Base-by-base conservation (phyloP, 1,140 invertebrate species). In the Popillia japonica region DNA sequence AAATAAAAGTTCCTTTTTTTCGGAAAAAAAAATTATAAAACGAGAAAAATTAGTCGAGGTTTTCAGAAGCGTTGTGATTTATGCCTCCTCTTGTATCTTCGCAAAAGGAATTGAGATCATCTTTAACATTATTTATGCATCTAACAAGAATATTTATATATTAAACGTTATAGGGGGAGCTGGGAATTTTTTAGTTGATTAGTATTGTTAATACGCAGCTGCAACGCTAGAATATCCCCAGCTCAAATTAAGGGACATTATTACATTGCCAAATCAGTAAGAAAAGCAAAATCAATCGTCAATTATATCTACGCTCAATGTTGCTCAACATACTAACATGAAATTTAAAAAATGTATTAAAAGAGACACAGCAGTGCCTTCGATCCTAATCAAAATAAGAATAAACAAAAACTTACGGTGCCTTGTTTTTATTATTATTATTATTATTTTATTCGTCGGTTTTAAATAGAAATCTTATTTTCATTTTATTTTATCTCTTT, bases 1-100 rank as follows among this genome's bases (percentile, higher is more conserved):
- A 68, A 34, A 68, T 14, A 17, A 68, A 68, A 68, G 61, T 68
- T 68, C 61, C 61, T 68, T 68, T 68, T 23, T 27, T 48, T 48
- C 44, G 44, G 6, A 17, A 48, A 48, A 48, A 48, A 48, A 48
- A 7, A n/a, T n/a, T n/a, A n/a, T n/a, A n/a, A 48, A 48, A 48
- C 10, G 44, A 48, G n/a, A 17, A 48, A 48, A 48, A 10, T 10
- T 17, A 48, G 10, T 48, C n/a, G 44, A 48, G n/a, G 6, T 14
- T 7, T 10, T 14, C 44, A 7, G 6, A 48, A 17, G n/a, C n/a
- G 44, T 34, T 34, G 27, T 34, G 27, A 34, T 34, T n/a, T 34
- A 34, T 34, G 27, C 27, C 27, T 4, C 27, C 27, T 34, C 4
- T 34, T 34, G 27, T 34, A 34, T 4, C 27, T 34, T 34, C 27